phyloP scores from a whole-genome alignment of 2,888 invertebrate species.

The Torymus auratus region DNA sequence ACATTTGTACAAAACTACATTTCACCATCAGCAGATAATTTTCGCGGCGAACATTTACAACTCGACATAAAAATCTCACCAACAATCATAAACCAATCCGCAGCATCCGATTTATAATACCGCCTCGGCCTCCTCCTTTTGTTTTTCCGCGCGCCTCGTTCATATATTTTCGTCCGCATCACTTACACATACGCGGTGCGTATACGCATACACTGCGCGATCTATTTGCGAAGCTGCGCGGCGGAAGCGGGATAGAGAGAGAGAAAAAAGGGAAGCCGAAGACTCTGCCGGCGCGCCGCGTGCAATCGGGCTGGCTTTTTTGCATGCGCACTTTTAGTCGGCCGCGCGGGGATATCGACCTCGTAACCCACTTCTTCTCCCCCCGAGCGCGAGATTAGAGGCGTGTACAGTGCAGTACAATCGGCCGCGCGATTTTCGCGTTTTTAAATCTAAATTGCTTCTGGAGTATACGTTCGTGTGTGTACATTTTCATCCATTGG shows the following conservation, averaged over 20 bases:
- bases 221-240: no score
- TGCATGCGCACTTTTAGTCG: conserved; percentile 24
- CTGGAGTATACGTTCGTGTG: neutral
- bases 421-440: conserved; percentile 32
- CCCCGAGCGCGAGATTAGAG: conserved; percentile 30
- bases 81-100: no score
- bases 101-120: no score
- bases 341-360: conserved; percentile 46
- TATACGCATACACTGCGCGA: no score
- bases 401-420: conserved; percentile 21
- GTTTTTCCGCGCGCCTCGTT: no score
- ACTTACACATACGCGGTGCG: no score
- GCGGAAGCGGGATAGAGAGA: neutral
- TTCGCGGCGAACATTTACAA: no score
- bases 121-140: no score
- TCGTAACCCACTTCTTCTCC: conserved; percentile 42
- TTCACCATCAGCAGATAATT: no score
- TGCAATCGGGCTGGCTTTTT: neutral
- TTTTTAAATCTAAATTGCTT: conserved; percentile 24
- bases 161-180: no score
- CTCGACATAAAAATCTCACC: no score
- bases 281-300: neutral
- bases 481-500: conserved; percentile 1
- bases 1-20: no score
- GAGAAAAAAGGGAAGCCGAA: neutral